These are phyloP conservation scores for Nannoperca australis DNA, from an alignment of 2,797 vertebrate genomes.

Conservation along the genomic window DNA sequence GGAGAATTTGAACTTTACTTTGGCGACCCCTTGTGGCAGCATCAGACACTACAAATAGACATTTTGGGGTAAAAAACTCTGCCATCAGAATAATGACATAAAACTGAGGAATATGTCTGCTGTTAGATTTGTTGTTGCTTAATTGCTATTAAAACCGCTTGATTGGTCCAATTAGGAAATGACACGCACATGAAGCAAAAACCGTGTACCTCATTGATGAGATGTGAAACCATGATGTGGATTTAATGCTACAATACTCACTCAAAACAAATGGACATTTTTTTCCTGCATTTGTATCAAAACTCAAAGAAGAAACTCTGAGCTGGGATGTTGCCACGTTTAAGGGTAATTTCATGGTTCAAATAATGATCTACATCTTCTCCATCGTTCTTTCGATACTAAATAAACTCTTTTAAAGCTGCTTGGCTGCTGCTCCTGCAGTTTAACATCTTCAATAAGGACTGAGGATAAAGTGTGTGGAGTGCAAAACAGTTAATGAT, in stretches of 20 bases:
- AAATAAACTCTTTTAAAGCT: conserved; percentile 1
- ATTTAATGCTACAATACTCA: background rate
- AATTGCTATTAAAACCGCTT: too few relatives aligned
- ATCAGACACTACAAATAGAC: background rate
- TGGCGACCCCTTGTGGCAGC: background rate
- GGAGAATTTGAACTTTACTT: too few relatives aligned
- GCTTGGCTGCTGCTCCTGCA: conserved; percentile 36
- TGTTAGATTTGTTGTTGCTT: background rate
- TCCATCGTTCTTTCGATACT: background rate
- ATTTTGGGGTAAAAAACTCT: background rate
- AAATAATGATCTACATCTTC: conserved; percentile 5
- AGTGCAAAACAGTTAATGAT: conserved; percentile 36
- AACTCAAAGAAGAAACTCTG: background rate
- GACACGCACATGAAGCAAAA: background rate
- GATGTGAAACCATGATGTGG: background rate
- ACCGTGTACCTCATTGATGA: too few relatives aligned
- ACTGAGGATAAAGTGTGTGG: conserved; percentile 37
- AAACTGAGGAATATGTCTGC: background rate
- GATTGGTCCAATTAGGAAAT: too few relatives aligned
- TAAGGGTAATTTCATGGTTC: background rate
- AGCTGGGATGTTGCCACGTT: background rate
- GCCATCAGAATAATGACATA: background rate
- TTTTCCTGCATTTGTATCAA: background rate
- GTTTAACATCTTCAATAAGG: background rate
- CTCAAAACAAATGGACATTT: background rate